Conservation (phyloP, 2,888 invertebrate species). For the Leptarthrus brevirostris region DNA sequence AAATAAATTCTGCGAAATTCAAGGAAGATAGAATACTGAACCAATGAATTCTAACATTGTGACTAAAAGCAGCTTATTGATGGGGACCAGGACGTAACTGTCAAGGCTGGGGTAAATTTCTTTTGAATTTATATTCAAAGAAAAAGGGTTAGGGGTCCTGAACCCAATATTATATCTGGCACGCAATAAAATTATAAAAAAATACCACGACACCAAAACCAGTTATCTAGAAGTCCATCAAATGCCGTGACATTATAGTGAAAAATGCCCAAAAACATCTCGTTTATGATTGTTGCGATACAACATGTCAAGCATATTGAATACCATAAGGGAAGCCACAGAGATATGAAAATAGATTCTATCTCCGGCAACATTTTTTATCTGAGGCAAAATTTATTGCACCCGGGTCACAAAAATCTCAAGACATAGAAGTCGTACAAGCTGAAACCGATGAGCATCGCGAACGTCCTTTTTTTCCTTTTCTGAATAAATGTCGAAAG, state of each 20-base stretch:
- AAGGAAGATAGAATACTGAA: not conserved
- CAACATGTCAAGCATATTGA: constrained; percentile 44
- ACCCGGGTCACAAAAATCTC: not conserved
- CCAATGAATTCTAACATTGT: not conserved
- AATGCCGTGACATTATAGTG: constrained; percentile 4
- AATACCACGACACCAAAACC: constrained; percentile 15
- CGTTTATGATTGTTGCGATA: constrained; percentile 40
- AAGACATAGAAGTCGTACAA: not conserved
- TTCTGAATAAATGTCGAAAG: not conserved
- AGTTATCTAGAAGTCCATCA: constrained; percentile 27
- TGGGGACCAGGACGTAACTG: too few relatives aligned
- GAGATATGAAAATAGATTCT: constrained; percentile 20
- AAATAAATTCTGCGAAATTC: not conserved
- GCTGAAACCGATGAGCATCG: not conserved
- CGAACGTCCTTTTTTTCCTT: not conserved
- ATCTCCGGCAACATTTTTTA: not conserved
- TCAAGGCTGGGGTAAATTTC: too few relatives aligned
- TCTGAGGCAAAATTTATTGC: constrained; percentile 16
- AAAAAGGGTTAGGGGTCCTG: not conserved
- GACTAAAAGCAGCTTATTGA: too few relatives aligned
- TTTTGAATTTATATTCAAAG: too few relatives aligned
- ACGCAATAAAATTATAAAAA: constrained; percentile 30
- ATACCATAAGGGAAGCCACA: not conserved
- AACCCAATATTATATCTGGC: not conserved
- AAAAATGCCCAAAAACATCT: constrained; percentile 31